Percentiles rank a stretch among this genome's conserved stretches.
phyloP scores from a whole-genome alignment of 2,113 vertebrate species.

The Varanus komodoensis region DNA sequence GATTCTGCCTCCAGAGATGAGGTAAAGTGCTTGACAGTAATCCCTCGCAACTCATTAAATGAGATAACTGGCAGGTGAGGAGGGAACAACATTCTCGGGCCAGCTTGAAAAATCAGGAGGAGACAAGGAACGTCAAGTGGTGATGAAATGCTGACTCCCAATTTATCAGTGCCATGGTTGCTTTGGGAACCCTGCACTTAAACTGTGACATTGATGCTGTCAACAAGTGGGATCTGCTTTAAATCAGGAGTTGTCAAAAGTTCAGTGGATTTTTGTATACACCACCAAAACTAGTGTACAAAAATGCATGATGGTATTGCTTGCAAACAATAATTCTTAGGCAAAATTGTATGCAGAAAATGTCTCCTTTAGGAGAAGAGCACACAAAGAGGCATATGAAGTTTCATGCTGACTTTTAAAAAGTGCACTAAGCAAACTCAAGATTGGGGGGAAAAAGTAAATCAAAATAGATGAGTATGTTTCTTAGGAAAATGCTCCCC shows the following conservation, averaged over 20 bases:
- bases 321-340: no score
- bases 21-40: conserved; percentile 73
- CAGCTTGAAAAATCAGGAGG: background rate
- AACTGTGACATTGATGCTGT: background rate
- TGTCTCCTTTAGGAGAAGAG: background rate
- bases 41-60: background rate
- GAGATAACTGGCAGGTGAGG: background rate
- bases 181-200: background rate
- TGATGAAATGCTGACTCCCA: background rate
- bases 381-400: background rate
- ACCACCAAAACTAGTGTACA: background rate
- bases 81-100: background rate
- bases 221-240: background rate
- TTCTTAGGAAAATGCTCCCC: background rate
- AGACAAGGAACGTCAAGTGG: background rate
- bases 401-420: background rate
- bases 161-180: background rate
- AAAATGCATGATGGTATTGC: background rate
- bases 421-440: background rate
- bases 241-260: background rate
- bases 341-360: background rate
- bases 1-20: conserved; percentile 95
- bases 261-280: background rate
- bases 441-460: background rate
- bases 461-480: background rate